Base-by-base conservation (phyloP, 1,140 invertebrate species). In the Trachelipus rathkii region DNA sequence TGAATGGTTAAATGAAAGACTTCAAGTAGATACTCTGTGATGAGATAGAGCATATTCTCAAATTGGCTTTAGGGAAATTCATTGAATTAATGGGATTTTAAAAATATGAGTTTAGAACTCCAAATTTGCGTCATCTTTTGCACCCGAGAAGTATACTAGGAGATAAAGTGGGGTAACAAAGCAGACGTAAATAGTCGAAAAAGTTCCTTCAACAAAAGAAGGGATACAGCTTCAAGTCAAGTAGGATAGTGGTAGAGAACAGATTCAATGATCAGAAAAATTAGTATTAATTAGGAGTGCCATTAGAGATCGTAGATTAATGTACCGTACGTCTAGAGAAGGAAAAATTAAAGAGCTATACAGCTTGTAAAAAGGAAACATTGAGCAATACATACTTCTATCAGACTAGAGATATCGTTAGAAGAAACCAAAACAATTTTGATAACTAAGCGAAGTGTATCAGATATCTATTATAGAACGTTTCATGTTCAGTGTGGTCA, bases 271-370 rank as follows among this genome's bases (percentile, higher is more conserved):
- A 88, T 87, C 89, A n/a, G n/a, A 0, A 91, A 92, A 83, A 92
- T 95, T 10, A 94, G 92, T 84, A 93, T 93, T 2, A 93, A 95
- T 50, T n/a, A n/a, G n/a, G n/a, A 95, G 93, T 82, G 93, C 90
- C 68, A 91, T 93, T 24, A 91, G 93, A 81, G 93, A n/a, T n/a
- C n/a, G 93, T 0, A 93, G 93, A 82, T 89, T 95, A 0, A 92
- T 93, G 80, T 95, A 94, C 84, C 93, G 95, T 83, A 90, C 78
- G 69, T 72, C 1, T n/a, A n/a, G n/a, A n/a, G n/a, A n/a, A n/a
- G n/a, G n/a, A n/a, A n/a, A n/a, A n/a, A n/a, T n/a, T n/a, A n/a
- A n/a, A n/a, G n/a, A n/a, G n/a, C n/a, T n/a, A n/a, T n/a, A n/a
- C n/a, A n/a, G n/a, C n/a, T n/a, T n/a, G n/a, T n/a, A n/a, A n/a